A percentile compares a stretch with the other conserved stretches of the same genome.
phyloP scores from a whole-genome alignment of 2,113 vertebrate species.

The Rhynchomys soricoides region DNA sequence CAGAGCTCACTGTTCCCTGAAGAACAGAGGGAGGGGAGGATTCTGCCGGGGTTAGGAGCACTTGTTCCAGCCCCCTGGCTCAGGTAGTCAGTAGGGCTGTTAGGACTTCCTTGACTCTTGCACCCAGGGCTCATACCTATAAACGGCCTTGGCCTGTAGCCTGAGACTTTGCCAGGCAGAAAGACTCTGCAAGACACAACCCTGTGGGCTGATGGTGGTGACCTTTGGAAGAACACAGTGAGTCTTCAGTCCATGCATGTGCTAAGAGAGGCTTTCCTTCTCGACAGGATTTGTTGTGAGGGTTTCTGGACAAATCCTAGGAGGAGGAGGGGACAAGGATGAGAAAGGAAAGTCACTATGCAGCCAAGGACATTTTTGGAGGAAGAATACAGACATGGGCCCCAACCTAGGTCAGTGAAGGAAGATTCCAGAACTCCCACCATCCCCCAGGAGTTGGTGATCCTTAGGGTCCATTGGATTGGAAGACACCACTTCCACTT shows the following conservation, averaged over 20 bases:
- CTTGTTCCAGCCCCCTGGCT: no score
- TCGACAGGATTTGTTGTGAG: background rate
- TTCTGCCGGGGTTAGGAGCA: background rate
- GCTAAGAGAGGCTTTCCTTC: background rate
- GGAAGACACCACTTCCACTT: background rate
- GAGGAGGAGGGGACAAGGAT: background rate
- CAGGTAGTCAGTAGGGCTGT: background rate
- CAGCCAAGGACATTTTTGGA: background rate
- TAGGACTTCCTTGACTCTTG: background rate
- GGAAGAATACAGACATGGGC: background rate
- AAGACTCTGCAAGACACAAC: background rate
- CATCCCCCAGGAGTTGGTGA: background rate
- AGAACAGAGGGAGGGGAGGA: conserved; percentile 37
- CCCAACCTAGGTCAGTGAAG: background rate
- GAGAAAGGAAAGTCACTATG: background rate
- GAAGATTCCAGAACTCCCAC: background rate
- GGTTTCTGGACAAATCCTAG: background rate
- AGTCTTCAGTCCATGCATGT: background rate
- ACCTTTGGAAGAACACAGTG: background rate
- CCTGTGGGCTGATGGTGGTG: background rate
- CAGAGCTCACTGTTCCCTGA: conserved; percentile 62
- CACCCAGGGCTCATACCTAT: background rate
- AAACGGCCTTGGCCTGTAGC: background rate
- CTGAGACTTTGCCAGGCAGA: background rate
- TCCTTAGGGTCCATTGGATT: background rate